Evolutionary conservation across 2,888 invertebrate genomes (phyloP).

Genomic region (Trichopria drosophilae): DNA sequence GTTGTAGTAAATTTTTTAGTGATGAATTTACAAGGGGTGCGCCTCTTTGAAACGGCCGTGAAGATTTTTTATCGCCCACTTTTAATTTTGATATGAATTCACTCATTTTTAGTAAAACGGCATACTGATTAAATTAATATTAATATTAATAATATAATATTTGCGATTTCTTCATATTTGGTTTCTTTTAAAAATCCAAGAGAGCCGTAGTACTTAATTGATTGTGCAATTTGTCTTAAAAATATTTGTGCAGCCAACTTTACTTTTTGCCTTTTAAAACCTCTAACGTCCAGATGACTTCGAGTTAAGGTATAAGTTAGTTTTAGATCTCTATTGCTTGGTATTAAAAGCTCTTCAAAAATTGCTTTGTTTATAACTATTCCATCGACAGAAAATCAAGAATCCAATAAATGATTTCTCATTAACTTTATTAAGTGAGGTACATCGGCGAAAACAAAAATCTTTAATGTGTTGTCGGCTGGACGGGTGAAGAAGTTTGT

Average conservation of each 20-base stretch:
- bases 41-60: constrained; percentile 9
- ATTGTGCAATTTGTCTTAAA: constrained; percentile 2
- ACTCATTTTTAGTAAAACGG: constrained; percentile 1
- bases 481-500: background rate
- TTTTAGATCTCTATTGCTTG: background rate
- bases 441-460: constrained; percentile 12
- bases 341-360: constrained; percentile 3
- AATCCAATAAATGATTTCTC: constrained; percentile 11
- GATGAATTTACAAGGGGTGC: constrained; percentile 3
- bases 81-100: background rate
- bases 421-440: constrained; percentile 22
- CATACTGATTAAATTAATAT: constrained; percentile 16
- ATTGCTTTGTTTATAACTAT: background rate
- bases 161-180: background rate
- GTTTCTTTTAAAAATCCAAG: constrained; percentile 2
- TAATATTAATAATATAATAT: constrained; percentile 1
- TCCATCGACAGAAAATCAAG: background rate
- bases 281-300: constrained; percentile 6
- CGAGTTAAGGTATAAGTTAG: background rate
- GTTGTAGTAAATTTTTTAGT: background rate
- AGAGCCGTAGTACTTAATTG: background rate
- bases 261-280: constrained; percentile 14
- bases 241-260: constrained; percentile 16
- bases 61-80: background rate
- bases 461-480: background rate